Conservation (phyloP, 2,797 vertebrate species). For the Steatocranus sp. region DNA sequence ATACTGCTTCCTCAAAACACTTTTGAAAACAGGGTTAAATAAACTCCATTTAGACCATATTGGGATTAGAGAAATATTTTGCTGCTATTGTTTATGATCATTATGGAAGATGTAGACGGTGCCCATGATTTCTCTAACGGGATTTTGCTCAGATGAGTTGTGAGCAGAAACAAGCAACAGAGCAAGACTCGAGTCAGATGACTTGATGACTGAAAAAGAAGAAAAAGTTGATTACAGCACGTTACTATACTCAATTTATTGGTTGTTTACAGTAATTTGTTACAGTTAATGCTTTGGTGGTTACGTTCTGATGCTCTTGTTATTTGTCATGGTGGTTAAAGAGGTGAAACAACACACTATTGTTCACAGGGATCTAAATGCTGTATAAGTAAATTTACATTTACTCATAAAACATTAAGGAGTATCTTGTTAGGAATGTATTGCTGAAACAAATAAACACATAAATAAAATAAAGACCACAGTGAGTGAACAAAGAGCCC, state of each 20-base stretch:
- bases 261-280: neutral
- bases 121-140: neutral
- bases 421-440: neutral
- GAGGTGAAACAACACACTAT: neutral
- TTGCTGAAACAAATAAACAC: neutral
- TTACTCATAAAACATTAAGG: neutral
- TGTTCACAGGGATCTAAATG: neutral
- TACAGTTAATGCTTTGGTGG: neutral
- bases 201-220: neutral
- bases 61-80: too few species aligned
- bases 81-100: too few species aligned
- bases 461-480: neutral
- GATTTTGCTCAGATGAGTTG: neutral
- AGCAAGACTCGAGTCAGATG: neutral
- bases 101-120: neutral
- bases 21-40: neutral
- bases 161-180: neutral
- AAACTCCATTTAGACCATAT: neutral
- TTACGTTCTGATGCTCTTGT: neutral
- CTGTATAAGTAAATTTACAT: neutral
- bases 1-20: neutral
- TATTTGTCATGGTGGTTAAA: neutral
- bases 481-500: neutral
- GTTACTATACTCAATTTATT: neutral
- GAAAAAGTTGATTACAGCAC: accelerated